Base-by-base conservation (phyloP, 1,140 invertebrate genomes). In the Tachypleus tridentatus region DNA sequence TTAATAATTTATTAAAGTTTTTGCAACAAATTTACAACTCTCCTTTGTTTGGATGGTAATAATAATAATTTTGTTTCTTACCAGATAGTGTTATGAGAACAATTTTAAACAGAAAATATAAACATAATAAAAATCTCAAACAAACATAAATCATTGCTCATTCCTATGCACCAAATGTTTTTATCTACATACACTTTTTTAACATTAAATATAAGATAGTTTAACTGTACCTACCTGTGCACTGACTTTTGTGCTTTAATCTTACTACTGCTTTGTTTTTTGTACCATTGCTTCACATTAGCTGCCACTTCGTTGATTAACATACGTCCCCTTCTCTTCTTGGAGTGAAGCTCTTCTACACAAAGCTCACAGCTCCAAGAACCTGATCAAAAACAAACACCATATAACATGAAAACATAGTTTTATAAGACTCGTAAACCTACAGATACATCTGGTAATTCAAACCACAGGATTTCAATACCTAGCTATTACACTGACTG, bases 171-270 rank as follows among this genome's bases (percentile, higher is more conserved):
- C 29, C 29, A 29, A 29, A 29, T 29, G 29, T 29, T 29, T 29
- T 29, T 2, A 29, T 29, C 29, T 29, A 29, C 29, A 29, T 29
- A 29, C 29, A 29, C 29, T 29, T 29, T 57, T 54, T 54, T 54
- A 54, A 54, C 6, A 54, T 54, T 8, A 54, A 54, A 54, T n/a
- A 8, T 54, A 54, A 54, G 6, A 54, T 54, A 54, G n/a, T 8
- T 54, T n/a, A 54, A 8, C n/a, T 54, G 47, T 57, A 57, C n/a
- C 56, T 29, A 10, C 47, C 47, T 57, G 47, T 29, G 47, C 5
- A 29, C n/a, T 74, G 69, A 74, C 77, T 62, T 79, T 78, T n/a
- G 77, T 73, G 49, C 74, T 73, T 61, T 63, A 7, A 63, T 11
- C 57, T 60, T 64, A 50, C 56, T 54, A 53, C 10, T 47, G n/a